Percentiles rank a stretch among this genome's conserved stretches.
Evolutionary conservation across 1,140 invertebrate genomes (phyloP).

Genomic region (Nephila pilipes): DNA sequence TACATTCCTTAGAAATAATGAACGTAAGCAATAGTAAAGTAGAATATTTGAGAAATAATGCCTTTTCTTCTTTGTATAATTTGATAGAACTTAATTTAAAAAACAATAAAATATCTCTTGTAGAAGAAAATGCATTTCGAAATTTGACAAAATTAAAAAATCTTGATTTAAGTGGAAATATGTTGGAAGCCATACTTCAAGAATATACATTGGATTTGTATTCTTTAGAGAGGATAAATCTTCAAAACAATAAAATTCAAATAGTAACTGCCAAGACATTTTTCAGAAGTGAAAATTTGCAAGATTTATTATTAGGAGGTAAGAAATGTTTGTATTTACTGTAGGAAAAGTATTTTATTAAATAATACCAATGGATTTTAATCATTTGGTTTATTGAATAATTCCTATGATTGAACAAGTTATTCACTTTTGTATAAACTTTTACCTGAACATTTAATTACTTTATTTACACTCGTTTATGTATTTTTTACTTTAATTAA

Average conservation of each 20-base stretch:
- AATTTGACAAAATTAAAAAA: not conserved
- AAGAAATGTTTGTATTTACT: not conserved
- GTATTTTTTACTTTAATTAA: no score
- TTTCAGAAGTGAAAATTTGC: not conserved
- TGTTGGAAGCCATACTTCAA: not conserved
- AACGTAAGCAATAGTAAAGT: constrained; percentile 28
- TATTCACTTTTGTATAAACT: no score
- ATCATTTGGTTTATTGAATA: no score
- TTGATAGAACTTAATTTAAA: not conserved
- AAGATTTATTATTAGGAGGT: constrained; percentile 30
- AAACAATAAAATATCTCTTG: not conserved
- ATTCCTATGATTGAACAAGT: no score
- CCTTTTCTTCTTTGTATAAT: constrained; percentile 16
- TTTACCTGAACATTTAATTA: no score
- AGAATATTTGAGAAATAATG: constrained; percentile 3
- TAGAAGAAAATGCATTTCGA: constrained; percentile 2
- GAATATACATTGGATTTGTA: constrained; percentile 42
- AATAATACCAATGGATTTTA: no score
- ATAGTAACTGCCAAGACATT: not conserved
- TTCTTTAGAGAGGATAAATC: constrained; percentile 36
- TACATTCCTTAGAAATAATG: constrained; percentile 12
- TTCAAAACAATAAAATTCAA: constrained; percentile 28
- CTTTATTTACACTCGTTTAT: no score
- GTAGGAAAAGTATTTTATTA: no score
- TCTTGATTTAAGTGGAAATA: constrained; percentile 16